phyloP scores from a whole-genome alignment of 2,113 vertebrate genomes.

The Callithrix jacchus region DNA sequence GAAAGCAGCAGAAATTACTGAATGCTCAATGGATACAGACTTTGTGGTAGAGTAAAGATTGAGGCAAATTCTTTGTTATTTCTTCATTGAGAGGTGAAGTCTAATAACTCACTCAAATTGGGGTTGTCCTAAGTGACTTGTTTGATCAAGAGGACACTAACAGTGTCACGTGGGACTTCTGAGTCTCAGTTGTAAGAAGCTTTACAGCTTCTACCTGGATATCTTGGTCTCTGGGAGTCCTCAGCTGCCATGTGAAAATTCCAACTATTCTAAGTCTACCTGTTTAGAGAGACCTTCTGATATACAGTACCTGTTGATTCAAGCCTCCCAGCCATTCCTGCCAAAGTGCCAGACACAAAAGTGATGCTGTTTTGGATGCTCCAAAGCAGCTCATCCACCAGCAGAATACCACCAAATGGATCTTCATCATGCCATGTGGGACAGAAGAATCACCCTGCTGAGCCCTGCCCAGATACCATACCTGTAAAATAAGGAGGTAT shows the following conservation, averaged over 20 bases:
- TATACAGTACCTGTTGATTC: neutral
- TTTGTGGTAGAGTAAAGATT: neutral
- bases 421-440: neutral
- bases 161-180: neutral
- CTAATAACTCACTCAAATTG: neutral
- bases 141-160: neutral
- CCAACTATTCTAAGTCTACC: neutral
- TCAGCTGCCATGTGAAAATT: neutral
- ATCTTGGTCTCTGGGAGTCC: neutral
- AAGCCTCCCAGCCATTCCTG: neutral
- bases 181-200: neutral
- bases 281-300: neutral
- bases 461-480: neutral
- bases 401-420: neutral
- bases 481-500: neutral
- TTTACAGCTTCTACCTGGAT: neutral
- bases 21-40: neutral
- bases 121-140: neutral
- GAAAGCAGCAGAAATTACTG: too few species aligned
- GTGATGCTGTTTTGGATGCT: neutral
- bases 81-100: neutral
- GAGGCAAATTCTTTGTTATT: neutral
- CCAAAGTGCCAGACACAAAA: neutral
- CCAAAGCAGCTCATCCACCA: neutral
- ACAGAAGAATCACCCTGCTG: conserved; percentile 1